Conservation (phyloP, 1,140 invertebrate species). For the Drosophila watanabei region DNA sequence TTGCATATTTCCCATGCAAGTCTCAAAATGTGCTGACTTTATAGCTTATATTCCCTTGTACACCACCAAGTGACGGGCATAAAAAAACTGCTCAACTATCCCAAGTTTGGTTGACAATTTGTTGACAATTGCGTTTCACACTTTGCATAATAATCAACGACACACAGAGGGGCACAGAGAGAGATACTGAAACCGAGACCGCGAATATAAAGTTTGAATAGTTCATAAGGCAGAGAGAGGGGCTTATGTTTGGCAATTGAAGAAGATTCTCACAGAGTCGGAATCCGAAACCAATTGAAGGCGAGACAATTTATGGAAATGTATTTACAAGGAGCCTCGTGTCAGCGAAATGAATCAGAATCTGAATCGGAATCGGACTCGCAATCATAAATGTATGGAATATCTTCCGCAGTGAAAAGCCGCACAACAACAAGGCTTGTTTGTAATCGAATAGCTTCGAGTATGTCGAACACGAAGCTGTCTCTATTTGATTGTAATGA, state of each 20-base stretch:
- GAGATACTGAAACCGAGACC: neutral
- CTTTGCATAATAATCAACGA: conserved; percentile 76
- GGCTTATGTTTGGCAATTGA: conserved; percentile 26
- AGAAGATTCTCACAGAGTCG: neutral
- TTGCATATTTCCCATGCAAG: neutral
- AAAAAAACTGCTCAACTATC: conserved; percentile 60
- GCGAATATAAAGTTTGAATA: conserved; percentile 28
- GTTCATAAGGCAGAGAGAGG: conserved; percentile 14
- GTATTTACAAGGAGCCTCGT: conserved; percentile 35
- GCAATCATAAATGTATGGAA: conserved; percentile 22
- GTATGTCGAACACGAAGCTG: conserved; percentile 67
- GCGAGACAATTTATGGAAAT: conserved; percentile 45
- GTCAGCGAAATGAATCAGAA: conserved; percentile 32
- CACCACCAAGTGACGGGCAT: neutral
- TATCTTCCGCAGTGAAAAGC: conserved; percentile 12
- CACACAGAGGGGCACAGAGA: neutral
- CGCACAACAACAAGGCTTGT: conserved; percentile 9
- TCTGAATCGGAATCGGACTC: neutral
- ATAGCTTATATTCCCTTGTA: neutral
- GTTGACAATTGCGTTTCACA: conserved; percentile 80
- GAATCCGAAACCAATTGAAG: conserved; percentile 12
- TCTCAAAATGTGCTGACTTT: neutral
- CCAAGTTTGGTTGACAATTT: conserved; percentile 78
- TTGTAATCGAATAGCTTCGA: conserved; percentile 42
- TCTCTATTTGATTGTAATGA: conserved; percentile 34